Percentiles rank a stretch among this genome's conserved stretches.
These are phyloP conservation scores for Phrynocephalus forsythii DNA, from an alignment of 2,797 vertebrate species.

Conservation along the genomic window DNA sequence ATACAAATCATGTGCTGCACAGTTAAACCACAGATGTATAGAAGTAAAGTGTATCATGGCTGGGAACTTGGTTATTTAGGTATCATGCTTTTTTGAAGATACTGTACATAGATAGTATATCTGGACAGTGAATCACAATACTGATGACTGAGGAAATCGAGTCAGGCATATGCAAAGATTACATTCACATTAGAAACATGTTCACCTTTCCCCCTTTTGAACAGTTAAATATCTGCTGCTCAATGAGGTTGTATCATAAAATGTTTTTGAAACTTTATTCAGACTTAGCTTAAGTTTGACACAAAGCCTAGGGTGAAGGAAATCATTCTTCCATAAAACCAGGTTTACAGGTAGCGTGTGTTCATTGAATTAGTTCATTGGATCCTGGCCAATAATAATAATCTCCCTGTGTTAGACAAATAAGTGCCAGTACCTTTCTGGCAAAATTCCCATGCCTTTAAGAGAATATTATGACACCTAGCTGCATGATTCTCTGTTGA, in stretches of 20 bases:
- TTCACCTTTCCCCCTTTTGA: not conserved
- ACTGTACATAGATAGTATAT: too few species aligned
- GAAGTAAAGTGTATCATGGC: too few species aligned
- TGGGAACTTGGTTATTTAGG: too few species aligned
- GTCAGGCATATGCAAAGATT: not conserved
- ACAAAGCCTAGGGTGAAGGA: not conserved
- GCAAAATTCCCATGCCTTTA: not conserved
- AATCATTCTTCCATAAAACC: not conserved
- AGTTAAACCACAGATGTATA: too few species aligned
- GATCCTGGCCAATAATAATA: conserved; percentile 1
- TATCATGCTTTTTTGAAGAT: too few species aligned
- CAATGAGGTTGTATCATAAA: too few species aligned
- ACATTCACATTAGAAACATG: not conserved
- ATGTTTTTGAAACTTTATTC: not conserved
- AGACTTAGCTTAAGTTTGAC: not conserved
- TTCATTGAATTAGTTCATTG: not conserved
- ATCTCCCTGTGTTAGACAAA: not conserved
- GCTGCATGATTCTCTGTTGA: not conserved
- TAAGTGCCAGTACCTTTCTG: not conserved
- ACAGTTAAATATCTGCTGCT: not conserved
- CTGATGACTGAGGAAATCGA: too few species aligned
- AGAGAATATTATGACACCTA: not conserved
- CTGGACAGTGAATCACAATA: too few species aligned
- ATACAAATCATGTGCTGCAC: too few species aligned
- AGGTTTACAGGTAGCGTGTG: not conserved